Evolutionary conservation across 1,140 invertebrate species (phyloP).

Genomic region (Hypothenemus hampei): DNA sequence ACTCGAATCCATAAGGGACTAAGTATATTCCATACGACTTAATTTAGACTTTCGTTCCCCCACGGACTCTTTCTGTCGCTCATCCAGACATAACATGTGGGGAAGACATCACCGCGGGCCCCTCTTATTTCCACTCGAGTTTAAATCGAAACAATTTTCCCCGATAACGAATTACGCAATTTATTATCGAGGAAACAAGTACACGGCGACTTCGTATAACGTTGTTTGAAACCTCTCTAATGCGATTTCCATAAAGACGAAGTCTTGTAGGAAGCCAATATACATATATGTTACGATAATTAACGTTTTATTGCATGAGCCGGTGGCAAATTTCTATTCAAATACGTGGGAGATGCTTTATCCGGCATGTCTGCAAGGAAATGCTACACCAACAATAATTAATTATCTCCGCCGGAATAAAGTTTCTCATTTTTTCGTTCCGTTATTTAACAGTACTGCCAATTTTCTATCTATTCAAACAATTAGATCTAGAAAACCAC

Average conservation of each 20-base stretch:
- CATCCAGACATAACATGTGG: background rate
- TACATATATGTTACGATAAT: constrained; percentile 10
- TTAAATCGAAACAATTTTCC: background rate
- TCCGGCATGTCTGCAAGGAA: constrained; percentile 13
- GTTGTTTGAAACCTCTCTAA: background rate
- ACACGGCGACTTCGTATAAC: too few relatives aligned
- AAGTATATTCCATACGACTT: constrained; percentile 9
- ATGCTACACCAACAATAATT: constrained; percentile 11
- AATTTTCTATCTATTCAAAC: background rate
- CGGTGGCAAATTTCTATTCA: constrained; percentile 10
- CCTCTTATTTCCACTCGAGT: background rate
- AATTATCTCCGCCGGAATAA: constrained; percentile 8
- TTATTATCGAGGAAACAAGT: too few relatives aligned
- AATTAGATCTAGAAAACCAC: background rate
- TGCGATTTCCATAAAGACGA: background rate
- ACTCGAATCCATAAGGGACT: too few relatives aligned
- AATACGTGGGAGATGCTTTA: constrained; percentile 15
- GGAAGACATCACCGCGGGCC: too few relatives aligned
- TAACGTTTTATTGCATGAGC: constrained; percentile 10
- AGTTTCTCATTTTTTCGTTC: constrained; percentile 1
- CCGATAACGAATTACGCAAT: too few relatives aligned
- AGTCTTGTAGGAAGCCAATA: constrained; percentile 7
- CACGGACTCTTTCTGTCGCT: background rate
- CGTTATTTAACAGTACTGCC: constrained; percentile 2
- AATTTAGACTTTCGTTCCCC: constrained; percentile 11